phyloP scores from a whole-genome alignment of 1,140 invertebrate species.

The Drosophila lacteicornis region DNA sequence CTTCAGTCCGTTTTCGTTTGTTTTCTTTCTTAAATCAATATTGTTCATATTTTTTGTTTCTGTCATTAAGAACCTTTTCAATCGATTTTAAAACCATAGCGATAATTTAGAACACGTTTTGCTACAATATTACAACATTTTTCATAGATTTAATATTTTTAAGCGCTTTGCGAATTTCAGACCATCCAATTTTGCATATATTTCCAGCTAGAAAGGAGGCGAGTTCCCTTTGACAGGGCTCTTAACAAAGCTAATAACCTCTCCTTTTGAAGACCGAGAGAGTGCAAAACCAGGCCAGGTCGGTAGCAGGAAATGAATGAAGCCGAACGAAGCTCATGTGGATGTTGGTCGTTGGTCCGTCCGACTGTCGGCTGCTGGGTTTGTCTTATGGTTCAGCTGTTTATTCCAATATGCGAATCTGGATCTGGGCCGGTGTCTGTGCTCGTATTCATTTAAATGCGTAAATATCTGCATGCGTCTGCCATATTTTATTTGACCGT shows the following conservation, averaged over 20 bases:
- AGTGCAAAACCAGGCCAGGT: conserved; percentile 18
- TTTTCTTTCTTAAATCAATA: too few relatives aligned
- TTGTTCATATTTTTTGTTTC: too few relatives aligned
- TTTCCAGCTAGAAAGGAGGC: neutral
- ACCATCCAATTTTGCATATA: neutral
- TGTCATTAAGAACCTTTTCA: too few relatives aligned
- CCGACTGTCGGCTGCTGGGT: conserved; percentile 3
- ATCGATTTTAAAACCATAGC: too few relatives aligned
- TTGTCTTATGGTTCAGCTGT: conserved; percentile 40
- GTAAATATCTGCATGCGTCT: conserved; percentile 73
- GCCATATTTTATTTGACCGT: conserved; percentile 76
- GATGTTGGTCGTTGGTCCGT: conserved; percentile 47
- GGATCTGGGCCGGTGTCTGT: conserved; percentile 14
- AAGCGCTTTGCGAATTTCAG: neutral
- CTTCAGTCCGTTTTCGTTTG: too few relatives aligned
- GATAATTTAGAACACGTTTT: too few relatives aligned
- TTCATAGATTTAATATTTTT: neutral
- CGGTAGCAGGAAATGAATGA: conserved; percentile 50
- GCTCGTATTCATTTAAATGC: conserved; percentile 73
- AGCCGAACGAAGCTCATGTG: conserved; percentile 68
- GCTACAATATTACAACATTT: neutral
- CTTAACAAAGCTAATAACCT: conserved; percentile 28
- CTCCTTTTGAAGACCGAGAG: conserved; percentile 7
- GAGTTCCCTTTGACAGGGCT: conserved; percentile 2
- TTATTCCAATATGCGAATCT: conserved; percentile 57